These are phyloP conservation scores for Onychomys arenicola DNA, from an alignment of 2,797 vertebrate species.

Conservation along the genomic window DNA sequence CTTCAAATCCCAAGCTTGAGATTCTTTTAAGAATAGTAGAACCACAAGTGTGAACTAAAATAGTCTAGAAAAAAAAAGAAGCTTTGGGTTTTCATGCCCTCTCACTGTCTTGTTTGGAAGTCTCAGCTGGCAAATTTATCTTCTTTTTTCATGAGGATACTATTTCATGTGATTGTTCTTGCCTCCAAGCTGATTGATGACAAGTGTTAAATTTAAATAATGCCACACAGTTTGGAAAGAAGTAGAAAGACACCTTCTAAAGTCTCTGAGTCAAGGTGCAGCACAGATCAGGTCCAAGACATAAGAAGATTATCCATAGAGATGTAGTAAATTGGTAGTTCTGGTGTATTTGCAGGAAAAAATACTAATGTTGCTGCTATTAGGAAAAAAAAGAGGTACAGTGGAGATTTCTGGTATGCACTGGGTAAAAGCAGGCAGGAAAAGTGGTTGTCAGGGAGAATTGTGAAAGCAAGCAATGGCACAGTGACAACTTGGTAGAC, in stretches of 20 bases:
- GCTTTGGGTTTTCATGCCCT: background rate
- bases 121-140: slow-evolving; percentile 56
- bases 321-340: background rate
- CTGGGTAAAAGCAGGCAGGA: background rate
- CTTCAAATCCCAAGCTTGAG: slow-evolving; percentile 11
- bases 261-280: background rate
- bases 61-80: slow-evolving; percentile 1
- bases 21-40: slow-evolving; percentile 24
- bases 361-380: background rate
- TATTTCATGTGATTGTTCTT: slow-evolving; percentile 56
- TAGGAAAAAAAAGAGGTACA: background rate
- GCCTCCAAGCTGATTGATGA: slow-evolving; percentile 57
- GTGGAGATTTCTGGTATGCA: background rate
- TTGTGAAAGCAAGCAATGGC: slow-evolving; percentile 50
- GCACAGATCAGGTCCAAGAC: background rate
- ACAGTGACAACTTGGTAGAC: slow-evolving; percentile 60
- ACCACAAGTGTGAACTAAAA: background rate
- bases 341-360: background rate
- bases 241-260: background rate
- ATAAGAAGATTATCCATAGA: background rate
- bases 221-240: slow-evolving; percentile 8
- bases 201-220: slow-evolving; percentile 66
- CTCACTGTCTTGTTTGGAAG: slow-evolving; percentile 55
- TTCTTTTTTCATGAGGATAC: slow-evolving; percentile 51
- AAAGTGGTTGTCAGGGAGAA: slow-evolving; percentile 67